A percentile compares a stretch with the other conserved stretches of the same genome.
Conservation (phyloP, 2,888 invertebrate genomes). For the Chymomyza procnemis region DNA sequence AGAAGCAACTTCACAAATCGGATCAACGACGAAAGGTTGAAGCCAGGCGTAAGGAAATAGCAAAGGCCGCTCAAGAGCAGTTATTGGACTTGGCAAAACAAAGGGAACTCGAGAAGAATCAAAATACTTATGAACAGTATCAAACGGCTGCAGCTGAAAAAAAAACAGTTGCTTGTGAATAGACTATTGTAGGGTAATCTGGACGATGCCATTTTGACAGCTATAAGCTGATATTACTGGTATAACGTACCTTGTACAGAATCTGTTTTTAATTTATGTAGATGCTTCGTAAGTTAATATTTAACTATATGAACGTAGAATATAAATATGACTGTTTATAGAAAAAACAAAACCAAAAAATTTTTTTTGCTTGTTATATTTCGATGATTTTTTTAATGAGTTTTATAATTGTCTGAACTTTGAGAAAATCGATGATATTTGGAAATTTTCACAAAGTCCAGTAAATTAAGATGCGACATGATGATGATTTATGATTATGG, state of each 20-base stretch:
- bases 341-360: not conserved
- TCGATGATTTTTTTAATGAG: conserved; percentile 49
- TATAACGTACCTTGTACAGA: not conserved
- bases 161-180: not conserved
- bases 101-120: conserved; percentile 45
- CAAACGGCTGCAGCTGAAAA: conserved; percentile 16
- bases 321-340: conserved; percentile 6
- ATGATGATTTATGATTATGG: conserved; percentile 11
- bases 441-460: not conserved
- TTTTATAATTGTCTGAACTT: conserved; percentile 17
- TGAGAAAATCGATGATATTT: conserved; percentile 26
- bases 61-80: conserved; percentile 69
- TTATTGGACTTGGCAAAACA: conserved; percentile 57
- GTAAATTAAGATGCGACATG: not conserved
- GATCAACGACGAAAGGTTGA: conserved; percentile 63
- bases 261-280: not conserved
- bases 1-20: conserved; percentile 55
- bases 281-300: conserved; percentile 53
- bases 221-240: not conserved
- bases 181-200: not conserved
- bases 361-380: conserved; percentile 65
- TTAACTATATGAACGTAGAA: conserved; percentile 37
- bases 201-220: too few species aligned
- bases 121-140: conserved; percentile 60
- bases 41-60: conserved; percentile 62